Percentiles rank a stretch among this genome's conserved stretches.
Evolutionary conservation across 1,140 invertebrate species (phyloP).

Genomic region (Atopsyche davidsoni): DNA sequence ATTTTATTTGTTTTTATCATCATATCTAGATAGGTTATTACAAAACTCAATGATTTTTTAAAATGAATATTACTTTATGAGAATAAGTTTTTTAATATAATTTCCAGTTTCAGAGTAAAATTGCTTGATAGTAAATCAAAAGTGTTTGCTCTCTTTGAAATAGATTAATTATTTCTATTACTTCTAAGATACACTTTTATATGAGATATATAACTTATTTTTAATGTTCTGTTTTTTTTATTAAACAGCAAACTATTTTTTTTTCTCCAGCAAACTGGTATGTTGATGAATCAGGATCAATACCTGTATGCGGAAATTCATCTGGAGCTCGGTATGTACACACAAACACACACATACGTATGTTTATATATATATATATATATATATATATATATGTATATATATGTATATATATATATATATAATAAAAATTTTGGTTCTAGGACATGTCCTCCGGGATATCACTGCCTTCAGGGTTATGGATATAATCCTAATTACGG

Average conservation of each 20-base stretch:
- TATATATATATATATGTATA: background rate
- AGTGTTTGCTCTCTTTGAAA: too few relatives aligned
- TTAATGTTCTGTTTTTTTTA: too few relatives aligned
- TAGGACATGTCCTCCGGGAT: constrained; percentile 78
- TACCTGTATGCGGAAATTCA: constrained; percentile 81
- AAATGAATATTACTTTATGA: background rate
- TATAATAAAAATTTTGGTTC: constrained; percentile 15
- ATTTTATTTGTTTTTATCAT: constrained; percentile 45
- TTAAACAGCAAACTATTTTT: too few relatives aligned
- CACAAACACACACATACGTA: too few relatives aligned
- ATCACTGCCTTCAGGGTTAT: constrained; percentile 85
- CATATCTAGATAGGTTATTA: background rate
- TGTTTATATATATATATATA: background rate
- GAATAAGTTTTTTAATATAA: too few relatives aligned
- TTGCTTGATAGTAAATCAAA: too few relatives aligned
- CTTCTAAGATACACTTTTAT: too few relatives aligned
- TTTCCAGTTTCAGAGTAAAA: too few relatives aligned
- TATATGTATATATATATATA: constrained; percentile 1
- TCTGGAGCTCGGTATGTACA: constrained; percentile 77
- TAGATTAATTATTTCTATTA: too few relatives aligned
- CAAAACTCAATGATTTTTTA: constrained; percentile 5
- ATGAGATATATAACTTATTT: too few relatives aligned
- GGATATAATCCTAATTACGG: constrained; percentile 95
- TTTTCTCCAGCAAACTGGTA: constrained; percentile 71
- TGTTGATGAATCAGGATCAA: constrained; percentile 57